Percentiles rank a stretch among this genome's conserved stretches.
Evolutionary conservation across 2,797 vertebrate genomes (phyloP).

Genomic region (Loris lydekkerianus): DNA sequence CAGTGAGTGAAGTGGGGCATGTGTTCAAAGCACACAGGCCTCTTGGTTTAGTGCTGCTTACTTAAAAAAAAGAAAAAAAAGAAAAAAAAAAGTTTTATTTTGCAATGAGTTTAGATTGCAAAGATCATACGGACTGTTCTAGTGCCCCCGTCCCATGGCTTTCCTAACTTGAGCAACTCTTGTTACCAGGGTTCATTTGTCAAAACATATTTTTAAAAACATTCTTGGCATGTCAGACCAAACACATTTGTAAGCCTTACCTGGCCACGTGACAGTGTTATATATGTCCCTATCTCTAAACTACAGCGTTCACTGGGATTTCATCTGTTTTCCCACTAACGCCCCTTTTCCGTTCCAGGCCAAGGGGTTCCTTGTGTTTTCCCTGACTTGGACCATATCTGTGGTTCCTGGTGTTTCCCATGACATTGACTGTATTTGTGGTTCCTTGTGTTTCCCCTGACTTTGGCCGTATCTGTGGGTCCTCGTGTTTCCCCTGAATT

Average conservation of each 20-base stretch:
- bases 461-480: no score
- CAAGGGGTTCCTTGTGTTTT: neutral
- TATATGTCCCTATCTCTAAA: no score
- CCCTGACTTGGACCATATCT: rapidly evolving
- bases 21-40: neutral
- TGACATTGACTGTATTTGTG: neutral
- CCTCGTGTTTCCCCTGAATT: neutral
- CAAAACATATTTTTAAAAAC: neutral
- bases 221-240: no score
- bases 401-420: neutral
- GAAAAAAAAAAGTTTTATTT: neutral
- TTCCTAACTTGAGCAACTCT: neutral
- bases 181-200: neutral
- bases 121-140: neutral
- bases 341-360: neutral
- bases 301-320: neutral
- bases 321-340: neutral
- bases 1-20: neutral
- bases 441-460: neutral
- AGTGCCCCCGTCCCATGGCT: neutral
- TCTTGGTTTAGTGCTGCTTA: neutral
- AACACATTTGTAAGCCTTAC: no score
- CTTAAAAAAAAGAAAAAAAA: neutral
- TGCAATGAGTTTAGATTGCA: neutral
- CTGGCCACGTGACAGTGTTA: no score